These are phyloP conservation scores for Glyphotaelius pellucidus DNA, from an alignment of 2,888 invertebrate genomes.

Conservation along the genomic window DNA sequence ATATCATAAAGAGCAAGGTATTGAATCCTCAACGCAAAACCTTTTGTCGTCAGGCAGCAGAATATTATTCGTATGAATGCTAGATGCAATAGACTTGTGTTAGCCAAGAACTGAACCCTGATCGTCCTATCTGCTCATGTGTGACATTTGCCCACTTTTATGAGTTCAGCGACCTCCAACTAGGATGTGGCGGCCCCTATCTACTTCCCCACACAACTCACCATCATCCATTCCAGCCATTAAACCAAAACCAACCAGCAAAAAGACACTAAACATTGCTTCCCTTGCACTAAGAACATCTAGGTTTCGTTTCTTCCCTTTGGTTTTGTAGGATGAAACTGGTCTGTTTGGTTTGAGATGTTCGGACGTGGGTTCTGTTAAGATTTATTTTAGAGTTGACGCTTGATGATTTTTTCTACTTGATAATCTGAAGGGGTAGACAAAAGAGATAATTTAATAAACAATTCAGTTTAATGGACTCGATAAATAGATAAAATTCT, in stretches of 20 bases:
- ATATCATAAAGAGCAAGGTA: too few species aligned
- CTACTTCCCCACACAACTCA: neutral
- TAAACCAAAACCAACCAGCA: neutral
- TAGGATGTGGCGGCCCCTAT: conserved; percentile 38
- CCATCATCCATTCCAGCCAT: neutral
- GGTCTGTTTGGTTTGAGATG: neutral
- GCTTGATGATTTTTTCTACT: neutral
- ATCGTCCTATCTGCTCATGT: conserved; percentile 22
- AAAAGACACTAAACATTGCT: neutral
- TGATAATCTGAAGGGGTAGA: neutral
- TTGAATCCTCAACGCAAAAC: neutral
- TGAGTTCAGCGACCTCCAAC: conserved; percentile 31
- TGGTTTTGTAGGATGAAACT: neutral
- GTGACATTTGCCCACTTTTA: conserved; percentile 46
- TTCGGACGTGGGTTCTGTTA: neutral
- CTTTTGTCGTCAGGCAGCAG: neutral
- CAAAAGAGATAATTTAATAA: neutral
- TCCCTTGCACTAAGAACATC: neutral
- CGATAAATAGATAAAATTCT: neutral
- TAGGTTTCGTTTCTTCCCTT: neutral
- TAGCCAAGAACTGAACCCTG: neutral
- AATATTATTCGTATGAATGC: neutral
- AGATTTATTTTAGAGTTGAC: neutral
- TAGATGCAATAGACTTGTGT: neutral
- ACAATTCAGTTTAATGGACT: neutral